Evolutionary conservation across 2,797 vertebrate genomes (phyloP).

Genomic region (Mus caroli): DNA sequence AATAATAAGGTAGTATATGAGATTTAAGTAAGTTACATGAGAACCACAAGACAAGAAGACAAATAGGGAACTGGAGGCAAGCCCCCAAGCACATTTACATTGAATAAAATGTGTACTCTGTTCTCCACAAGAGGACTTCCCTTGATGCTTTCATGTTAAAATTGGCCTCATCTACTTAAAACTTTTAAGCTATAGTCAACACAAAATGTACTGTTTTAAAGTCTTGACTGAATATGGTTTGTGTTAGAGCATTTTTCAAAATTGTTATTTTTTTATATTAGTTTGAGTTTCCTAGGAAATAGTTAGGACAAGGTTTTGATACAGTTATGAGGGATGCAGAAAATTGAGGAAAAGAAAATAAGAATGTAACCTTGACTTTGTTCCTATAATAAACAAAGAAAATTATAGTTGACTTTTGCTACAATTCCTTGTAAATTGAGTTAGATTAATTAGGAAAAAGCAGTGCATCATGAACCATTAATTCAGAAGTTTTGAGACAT

Average conservation of each 20-base stretch:
- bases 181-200: not conserved
- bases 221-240: not conserved
- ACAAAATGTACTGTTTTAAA: slow-evolving; percentile 9
- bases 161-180: not conserved
- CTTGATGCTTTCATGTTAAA: not conserved
- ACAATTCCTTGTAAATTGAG: slow-evolving; percentile 12
- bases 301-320: not conserved
- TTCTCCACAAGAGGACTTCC: not conserved
- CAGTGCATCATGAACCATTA: not conserved
- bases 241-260: not conserved
- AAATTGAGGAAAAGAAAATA: slow-evolving; percentile 7
- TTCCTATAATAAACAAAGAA: slow-evolving; percentile 8
- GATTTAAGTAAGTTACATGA: not conserved
- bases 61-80: not conserved
- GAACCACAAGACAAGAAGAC: not conserved
- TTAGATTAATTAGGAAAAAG: slow-evolving; percentile 4
- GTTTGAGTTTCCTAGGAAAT: slow-evolving; percentile 46
- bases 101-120: not conserved
- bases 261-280: not conserved
- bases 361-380: not conserved
- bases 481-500: not conserved
- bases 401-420: not conserved
- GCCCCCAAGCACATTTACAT: not conserved
- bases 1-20: not conserved
- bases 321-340: not conserved